Evolutionary conservation across 1,140 invertebrate genomes (phyloP).

Genomic region (Ceratitis capitata): DNA sequence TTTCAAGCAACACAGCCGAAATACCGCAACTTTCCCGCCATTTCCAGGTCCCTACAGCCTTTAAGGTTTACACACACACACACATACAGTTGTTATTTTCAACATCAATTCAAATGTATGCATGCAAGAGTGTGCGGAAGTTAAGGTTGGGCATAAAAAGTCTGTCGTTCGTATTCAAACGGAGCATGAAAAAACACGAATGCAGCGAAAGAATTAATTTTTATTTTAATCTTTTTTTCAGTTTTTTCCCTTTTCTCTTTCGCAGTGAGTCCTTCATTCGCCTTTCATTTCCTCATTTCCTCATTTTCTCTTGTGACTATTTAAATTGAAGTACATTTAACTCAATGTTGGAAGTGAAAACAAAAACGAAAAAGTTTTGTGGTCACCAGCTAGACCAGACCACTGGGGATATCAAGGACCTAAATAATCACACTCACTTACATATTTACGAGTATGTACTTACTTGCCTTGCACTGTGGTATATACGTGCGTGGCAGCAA

Average conservation of each 20-base stretch:
- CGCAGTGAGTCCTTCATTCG: background rate
- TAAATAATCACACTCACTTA: background rate
- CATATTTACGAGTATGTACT: background rate
- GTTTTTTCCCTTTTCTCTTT: background rate
- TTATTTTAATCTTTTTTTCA: background rate
- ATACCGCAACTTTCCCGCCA: background rate
- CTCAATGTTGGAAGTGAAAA: background rate
- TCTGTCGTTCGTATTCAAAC: no score
- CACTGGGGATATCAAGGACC: no score
- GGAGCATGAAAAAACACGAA: background rate
- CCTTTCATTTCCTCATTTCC: background rate
- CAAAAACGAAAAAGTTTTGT: slow-evolving; percentile 17
- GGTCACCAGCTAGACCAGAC: background rate
- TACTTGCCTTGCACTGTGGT: background rate
- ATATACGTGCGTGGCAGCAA: background rate
- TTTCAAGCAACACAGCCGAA: slow-evolving; percentile 12
- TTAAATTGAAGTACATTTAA: slow-evolving; percentile 5
- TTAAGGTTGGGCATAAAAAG: background rate
- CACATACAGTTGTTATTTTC: background rate
- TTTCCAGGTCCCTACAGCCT: background rate
- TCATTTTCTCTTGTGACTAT: background rate
- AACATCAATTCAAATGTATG: background rate
- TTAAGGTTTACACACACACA: background rate
- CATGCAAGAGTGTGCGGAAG: background rate
- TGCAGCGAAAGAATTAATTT: background rate